These are phyloP conservation scores for Brachionus manjavacas DNA, from an alignment of 1,140 invertebrate species.

Conservation along the genomic window DNA sequence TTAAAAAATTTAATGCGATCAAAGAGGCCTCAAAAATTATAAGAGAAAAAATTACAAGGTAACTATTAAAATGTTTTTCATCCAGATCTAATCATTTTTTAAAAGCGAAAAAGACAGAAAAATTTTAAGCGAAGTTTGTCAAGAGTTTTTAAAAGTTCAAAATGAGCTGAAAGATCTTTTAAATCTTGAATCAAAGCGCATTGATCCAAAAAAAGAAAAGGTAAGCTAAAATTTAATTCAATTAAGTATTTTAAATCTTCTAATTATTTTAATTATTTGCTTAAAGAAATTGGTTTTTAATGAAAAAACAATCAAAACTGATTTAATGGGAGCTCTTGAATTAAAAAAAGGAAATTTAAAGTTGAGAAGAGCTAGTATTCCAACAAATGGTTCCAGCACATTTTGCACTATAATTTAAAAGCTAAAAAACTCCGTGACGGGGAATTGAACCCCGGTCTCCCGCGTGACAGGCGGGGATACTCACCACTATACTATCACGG, in stretches of 20 bases:
- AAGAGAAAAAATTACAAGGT: not conserved
- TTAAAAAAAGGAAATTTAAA: conserved; percentile 6
- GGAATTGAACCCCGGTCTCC: not conserved
- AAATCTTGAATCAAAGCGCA: not conserved
- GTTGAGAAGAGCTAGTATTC: not conserved
- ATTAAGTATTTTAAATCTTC: no score
- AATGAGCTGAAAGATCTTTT: not conserved
- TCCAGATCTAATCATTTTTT: not conserved
- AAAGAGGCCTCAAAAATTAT: conserved; percentile 8
- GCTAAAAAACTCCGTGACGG: not conserved
- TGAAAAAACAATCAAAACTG: not conserved
- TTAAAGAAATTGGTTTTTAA: conserved; percentile 27
- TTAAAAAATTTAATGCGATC: conserved; percentile 9
- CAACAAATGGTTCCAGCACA: not conserved
- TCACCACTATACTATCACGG: not conserved
- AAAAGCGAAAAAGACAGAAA: not conserved
- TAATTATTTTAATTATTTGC: no score
- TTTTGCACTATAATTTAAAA: conserved; percentile 2
- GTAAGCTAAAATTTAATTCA: not conserved
- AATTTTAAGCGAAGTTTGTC: conserved; percentile 7
- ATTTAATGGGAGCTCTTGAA: conserved; percentile 17
- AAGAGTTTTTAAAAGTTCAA: not conserved
- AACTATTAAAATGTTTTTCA: not conserved
- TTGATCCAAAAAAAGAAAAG: conserved; percentile 16
- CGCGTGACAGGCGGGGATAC: not conserved